Conservation (phyloP, 2,113 vertebrate genomes). For the Symphodus melops region DNA sequence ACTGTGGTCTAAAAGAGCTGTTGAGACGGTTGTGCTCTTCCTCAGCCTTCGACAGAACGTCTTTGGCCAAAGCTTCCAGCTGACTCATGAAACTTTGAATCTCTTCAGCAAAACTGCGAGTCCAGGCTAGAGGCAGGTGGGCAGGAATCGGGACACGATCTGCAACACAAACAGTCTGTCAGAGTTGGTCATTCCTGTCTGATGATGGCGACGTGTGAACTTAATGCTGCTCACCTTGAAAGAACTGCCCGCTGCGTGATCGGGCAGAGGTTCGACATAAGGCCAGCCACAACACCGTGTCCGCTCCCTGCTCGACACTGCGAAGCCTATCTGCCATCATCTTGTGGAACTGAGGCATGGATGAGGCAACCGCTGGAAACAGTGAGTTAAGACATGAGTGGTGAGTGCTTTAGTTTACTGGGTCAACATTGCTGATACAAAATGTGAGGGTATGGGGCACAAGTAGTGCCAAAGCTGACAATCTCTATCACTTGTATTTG, state of each 20-base stretch:
- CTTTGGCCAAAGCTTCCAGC: slow-evolving; percentile 70
- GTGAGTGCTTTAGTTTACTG: background rate
- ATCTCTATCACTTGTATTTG: background rate
- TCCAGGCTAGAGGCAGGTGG: slow-evolving; percentile 83
- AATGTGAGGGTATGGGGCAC: too few relatives aligned
- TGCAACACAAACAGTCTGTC: slow-evolving; percentile 49
- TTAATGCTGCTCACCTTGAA: slow-evolving; percentile 69
- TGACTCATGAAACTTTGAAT: slow-evolving; percentile 70
- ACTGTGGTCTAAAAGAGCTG: slow-evolving; percentile 5
- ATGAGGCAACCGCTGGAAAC: slow-evolving; percentile 73
- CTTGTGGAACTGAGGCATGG: slow-evolving; percentile 82
- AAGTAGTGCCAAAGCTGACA: too few relatives aligned
- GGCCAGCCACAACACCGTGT: slow-evolving; percentile 80
- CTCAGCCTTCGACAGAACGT: slow-evolving; percentile 40
- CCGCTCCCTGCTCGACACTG: slow-evolving; percentile 74
- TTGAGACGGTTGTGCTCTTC: background rate
- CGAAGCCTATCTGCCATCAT: slow-evolving; percentile 78
- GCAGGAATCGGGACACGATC: slow-evolving; percentile 73
- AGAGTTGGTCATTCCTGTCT: background rate
- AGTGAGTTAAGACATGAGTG: background rate
- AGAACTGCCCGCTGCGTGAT: slow-evolving; percentile 74
- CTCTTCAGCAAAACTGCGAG: slow-evolving; percentile 70
- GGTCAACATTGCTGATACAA: background rate
- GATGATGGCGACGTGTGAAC: background rate
- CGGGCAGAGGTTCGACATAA: slow-evolving; percentile 60